Evolutionary conservation across 2,113 vertebrate species (phyloP), one percentile per base, ranked within the genome.

Genomic region (Chroicocephalus ridibundus): DNA sequence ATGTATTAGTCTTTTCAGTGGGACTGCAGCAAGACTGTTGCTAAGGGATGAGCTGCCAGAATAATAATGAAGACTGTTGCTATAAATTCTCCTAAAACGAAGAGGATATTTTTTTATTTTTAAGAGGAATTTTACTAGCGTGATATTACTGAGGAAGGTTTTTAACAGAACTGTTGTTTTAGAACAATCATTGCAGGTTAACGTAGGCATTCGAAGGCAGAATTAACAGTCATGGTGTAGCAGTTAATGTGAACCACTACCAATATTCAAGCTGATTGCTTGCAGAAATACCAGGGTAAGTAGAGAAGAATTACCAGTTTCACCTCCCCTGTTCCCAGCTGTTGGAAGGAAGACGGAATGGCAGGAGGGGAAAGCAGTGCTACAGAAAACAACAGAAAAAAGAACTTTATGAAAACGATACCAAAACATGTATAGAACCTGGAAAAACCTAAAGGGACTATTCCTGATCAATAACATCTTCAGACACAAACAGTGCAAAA

Each of bases 21-120:
- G 31, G 44, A 47, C 32, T 87, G 47, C n/a, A 96, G 51, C 29
- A 64, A 84, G 49, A 38, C 26, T 82, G 55, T 93, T 93, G 62
- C 62, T 86, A 94, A 82, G 71, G 82, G 36, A 81, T 85, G 36
- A 94, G 40, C 58, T 95, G 36, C 34, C n/a, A 90, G 82, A 94
- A 61, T 91, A 93, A 70, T 82, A 93, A 83, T 31, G n/a, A 84
- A 79, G 34, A 61, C 5, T 8, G 4, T 76, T 94, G 60, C 72
- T 47, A 32, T 74, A 58, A 93, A 80, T 90, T 95, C n/a, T 88
- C 15, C 20, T 66, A 70, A 89, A 90, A 70, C 24, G 91, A 74
- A 85, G 42, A 52, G 5, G 10, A 21, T 79, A 38, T 79, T 71
- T 46, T 77, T 52, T 40, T 68, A 15, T 27, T 32, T 82, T 32